These are phyloP conservation scores for Rhinichthys osculus DNA, from an alignment of 2,797 vertebrate species.

Conservation along the genomic window DNA sequence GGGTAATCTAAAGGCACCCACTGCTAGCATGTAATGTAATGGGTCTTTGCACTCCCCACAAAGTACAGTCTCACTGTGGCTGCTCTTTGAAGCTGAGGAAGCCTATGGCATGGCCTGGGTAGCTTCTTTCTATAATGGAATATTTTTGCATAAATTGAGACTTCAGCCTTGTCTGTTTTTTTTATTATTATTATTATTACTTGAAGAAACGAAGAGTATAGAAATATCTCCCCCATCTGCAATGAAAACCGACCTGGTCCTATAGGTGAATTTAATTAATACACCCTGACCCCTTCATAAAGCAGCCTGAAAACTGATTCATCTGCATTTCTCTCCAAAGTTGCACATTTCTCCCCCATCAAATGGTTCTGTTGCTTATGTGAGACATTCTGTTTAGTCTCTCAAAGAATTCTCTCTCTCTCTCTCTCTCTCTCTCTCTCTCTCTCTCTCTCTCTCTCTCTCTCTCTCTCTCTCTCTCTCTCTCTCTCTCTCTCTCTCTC, in stretches of 20 bases:
- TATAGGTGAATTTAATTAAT: slow-evolving; percentile 39
- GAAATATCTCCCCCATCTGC: slow-evolving; percentile 21
- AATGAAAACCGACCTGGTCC: slow-evolving; percentile 13
- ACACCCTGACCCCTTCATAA: slow-evolving; percentile 22
- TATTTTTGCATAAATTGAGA: slow-evolving; percentile 59
- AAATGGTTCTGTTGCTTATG: slow-evolving; percentile 2
- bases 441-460: too few species aligned
- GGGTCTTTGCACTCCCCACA: slow-evolving; percentile 40
- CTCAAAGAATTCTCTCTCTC: slow-evolving; percentile 14
- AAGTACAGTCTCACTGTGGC: slow-evolving; percentile 48
- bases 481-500: too few species aligned
- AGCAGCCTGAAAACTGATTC: not conserved
- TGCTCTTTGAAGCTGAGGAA: slow-evolving; percentile 55
- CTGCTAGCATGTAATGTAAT: slow-evolving; percentile 55
- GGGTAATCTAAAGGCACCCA: slow-evolving; percentile 50
- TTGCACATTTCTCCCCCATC: slow-evolving; percentile 1
- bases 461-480: too few species aligned
- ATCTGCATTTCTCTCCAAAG: slow-evolving; percentile 20
- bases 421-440: not conserved
- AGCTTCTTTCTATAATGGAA: slow-evolving; percentile 54
- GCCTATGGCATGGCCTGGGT: slow-evolving; percentile 57
- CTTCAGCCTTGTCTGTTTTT: slow-evolving; percentile 54
- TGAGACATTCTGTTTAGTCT: slow-evolving; percentile 27
- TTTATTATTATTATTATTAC: not conserved
- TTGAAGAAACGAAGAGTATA: not conserved